phyloP scores from a whole-genome alignment of 2,888 invertebrate species.

The Lomographa bimaculata region DNA sequence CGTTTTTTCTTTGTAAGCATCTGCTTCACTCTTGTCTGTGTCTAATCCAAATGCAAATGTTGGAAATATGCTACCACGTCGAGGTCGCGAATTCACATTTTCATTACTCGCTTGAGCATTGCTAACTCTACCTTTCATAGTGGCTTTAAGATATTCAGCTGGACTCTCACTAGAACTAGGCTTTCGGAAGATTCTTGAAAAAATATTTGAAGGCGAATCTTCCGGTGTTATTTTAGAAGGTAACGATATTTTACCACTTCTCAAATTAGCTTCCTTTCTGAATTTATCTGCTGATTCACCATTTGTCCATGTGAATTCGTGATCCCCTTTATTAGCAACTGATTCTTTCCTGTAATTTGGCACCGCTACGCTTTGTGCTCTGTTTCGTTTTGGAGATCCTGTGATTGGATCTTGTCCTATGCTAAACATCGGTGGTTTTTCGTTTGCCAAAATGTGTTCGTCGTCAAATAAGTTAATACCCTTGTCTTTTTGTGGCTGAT shows the following conservation, averaged over 20 bases:
- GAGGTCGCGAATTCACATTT: slow-evolving; percentile 48
- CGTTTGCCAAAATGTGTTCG: slow-evolving; percentile 88
- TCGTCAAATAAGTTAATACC: slow-evolving; percentile 89
- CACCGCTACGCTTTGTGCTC: slow-evolving; percentile 86
- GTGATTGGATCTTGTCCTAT: slow-evolving; percentile 72
- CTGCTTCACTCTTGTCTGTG: slow-evolving; percentile 52
- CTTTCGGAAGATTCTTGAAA: slow-evolving; percentile 62
- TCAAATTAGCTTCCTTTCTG: slow-evolving; percentile 75
- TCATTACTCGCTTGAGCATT: slow-evolving; percentile 53
- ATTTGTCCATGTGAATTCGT: slow-evolving; percentile 88
- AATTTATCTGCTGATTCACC: slow-evolving; percentile 84
- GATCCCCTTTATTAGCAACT: slow-evolving; percentile 59
- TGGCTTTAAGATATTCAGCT: slow-evolving; percentile 62
- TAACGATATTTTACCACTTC: slow-evolving; percentile 71
- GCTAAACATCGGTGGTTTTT: slow-evolving; percentile 83
- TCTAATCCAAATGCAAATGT: slow-evolving; percentile 53
- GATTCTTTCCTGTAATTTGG: slow-evolving; percentile 72
- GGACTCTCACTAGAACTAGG: slow-evolving; percentile 62
- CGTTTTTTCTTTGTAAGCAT: slow-evolving; percentile 67
- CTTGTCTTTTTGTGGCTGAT: slow-evolving; percentile 72
- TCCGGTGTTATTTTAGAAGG: slow-evolving; percentile 50
- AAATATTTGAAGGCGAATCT: slow-evolving; percentile 52
- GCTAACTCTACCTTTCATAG: slow-evolving; percentile 60
- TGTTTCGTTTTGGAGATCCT: slow-evolving; percentile 71
- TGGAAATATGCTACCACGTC: slow-evolving; percentile 69